Base-by-base conservation (phyloP, 2,113 vertebrate genomes). In the Poeciliopsis retropinna region DNA sequence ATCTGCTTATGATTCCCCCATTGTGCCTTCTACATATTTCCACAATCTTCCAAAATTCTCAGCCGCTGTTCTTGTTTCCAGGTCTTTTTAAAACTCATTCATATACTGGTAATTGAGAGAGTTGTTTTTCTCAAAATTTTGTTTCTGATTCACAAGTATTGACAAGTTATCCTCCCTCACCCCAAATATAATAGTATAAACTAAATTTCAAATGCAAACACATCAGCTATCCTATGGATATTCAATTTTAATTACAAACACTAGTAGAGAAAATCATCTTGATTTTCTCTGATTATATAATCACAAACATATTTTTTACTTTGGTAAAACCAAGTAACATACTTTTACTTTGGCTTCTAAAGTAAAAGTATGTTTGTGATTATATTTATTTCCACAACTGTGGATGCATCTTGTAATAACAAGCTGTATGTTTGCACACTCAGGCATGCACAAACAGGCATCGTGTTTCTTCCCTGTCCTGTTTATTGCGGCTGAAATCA, bases 391-490 rank as follows among this genome's bases (percentile, higher is more conserved):
- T 32, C 10, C 13, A 28, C 25, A 14, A n/a, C 22, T 32, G 22
- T 28, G 9, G 31, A 8, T 57, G 12, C 1, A 70, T 27, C 9
- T 15, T 34, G 32, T 28, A 71, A 39, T 13, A 63, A 31, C 37
- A 47, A 32, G 9, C 47, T n/a, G 51, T 47, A 47, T 4, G 71
- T 64, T 60, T 62, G 34, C 65, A 62, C 54, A 15, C 65, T 4
- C 5, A 25, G 15, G 3, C 30, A 7, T 32, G 60, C 44, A 57
- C 51, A 66, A 17, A 72, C 32, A 37, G 67, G 87, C 79, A 83
- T 92, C 89, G 78, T 3, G 67, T 93, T 91, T 85, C 89, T 67
- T 22, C 75, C 70, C 57, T 65, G 62, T 68, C 60, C 62, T 66
- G 69, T 67, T 54, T n/a, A 27, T 54, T 80, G 88, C 25, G 67